Base-by-base conservation (phyloP, 2,888 invertebrate genomes). In the Druceiella hillmani region DNA sequence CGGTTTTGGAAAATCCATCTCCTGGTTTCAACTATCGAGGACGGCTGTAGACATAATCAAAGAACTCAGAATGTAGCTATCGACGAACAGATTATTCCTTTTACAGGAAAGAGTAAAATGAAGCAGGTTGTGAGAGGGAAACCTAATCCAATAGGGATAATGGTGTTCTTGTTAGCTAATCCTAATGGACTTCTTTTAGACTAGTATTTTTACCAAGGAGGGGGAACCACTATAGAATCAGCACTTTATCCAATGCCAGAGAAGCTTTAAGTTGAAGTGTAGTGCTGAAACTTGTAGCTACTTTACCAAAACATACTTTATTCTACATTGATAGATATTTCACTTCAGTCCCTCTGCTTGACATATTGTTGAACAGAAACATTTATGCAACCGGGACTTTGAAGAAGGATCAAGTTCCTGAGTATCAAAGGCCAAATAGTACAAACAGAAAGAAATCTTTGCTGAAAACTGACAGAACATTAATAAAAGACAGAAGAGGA, bases 1-100 rank as follows among this genome's bases (percentile, higher is more conserved):
- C 22, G n/a, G 22, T 22, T 45, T 22, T 43, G 43, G 43, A 43
- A 43, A 26, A 33, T 43, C 25, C 37, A 33, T 9, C 40, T 26
- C 9, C 14, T 46, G 20, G 40, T 41, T 3, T 42, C 40, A 25
- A 20, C 12, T 17, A 38, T 45, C 17, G 47, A 47, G 25, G 35
- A 12, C n/a, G 43, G 7, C 16, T 47, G 39, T 17, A 32, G 45
- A 38, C 31, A 45, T 43, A 43, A 45, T 32, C 2, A 33, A 44
- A 46, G 48, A 26, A 31, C 43, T 2, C 20, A 40, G 14, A 14
- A 15, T 38, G 40, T 42, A n/a, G 40, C 44, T 13, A 48, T 51
- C 13, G 52, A 52, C 39, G 47, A 52, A 39, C 50, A 53, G 33
- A 52, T 53, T 39, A 48, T 52, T 28, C 48, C 51, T 7, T 52